Conservation (phyloP, 2,797 vertebrate genomes). For the Nyctibius grandis region DNA sequence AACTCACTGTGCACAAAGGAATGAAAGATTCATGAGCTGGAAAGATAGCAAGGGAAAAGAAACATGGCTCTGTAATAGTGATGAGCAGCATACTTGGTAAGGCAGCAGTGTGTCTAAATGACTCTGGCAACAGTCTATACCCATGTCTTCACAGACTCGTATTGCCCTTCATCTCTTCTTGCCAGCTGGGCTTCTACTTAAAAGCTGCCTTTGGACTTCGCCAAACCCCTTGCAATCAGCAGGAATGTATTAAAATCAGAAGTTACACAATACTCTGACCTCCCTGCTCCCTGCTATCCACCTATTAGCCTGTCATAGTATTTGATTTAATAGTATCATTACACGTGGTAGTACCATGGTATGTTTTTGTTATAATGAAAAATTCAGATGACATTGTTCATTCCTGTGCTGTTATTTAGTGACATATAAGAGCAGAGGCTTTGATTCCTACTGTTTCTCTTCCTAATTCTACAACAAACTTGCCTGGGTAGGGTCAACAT, state of each 20-base stretch:
- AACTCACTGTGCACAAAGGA: background rate
- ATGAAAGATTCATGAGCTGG: slow-evolving; percentile 27
- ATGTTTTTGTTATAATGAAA: background rate
- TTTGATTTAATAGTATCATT: background rate
- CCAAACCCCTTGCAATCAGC: background rate
- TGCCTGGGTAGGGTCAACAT: background rate
- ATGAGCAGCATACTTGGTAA: background rate
- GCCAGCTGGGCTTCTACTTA: background rate
- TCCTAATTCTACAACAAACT: background rate
- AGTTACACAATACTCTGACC: background rate
- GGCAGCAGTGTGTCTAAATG: background rate
- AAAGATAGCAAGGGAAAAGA: background rate
- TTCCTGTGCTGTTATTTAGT: background rate
- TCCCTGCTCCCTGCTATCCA: background rate
- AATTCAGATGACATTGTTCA: background rate
- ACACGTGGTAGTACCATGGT: background rate
- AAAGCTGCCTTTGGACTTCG: background rate
- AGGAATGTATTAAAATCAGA: background rate
- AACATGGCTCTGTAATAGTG: background rate
- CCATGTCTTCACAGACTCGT: background rate
- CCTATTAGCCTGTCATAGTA: background rate
- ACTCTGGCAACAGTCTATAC: background rate
- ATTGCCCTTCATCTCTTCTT: background rate
- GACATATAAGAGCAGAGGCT: background rate
- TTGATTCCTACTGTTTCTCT: background rate